A percentile compares a stretch with the other conserved stretches of the same genome.
phyloP scores from a whole-genome alignment of 2,113 vertebrate species.

The Oenanthe melanoleuca region DNA sequence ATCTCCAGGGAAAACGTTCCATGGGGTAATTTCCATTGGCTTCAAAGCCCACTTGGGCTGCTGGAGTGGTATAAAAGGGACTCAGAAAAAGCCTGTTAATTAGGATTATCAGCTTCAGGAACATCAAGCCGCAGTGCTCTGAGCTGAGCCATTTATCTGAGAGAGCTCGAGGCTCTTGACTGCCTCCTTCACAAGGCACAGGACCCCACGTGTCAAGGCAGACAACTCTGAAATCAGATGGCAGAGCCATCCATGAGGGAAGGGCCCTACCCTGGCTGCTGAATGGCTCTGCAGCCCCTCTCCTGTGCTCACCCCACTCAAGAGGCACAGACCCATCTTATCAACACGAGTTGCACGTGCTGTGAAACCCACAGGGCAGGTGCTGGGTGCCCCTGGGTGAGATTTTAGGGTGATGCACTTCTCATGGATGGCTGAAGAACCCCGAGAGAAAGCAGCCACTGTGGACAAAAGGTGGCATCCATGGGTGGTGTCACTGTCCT shows the following conservation, averaged over 20 bases:
- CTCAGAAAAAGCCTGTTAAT: conserved; percentile 49
- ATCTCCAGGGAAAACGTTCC: conserved; percentile 35
- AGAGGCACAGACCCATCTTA: not conserved
- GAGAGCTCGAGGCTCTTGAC: not conserved
- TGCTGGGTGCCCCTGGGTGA: not conserved
- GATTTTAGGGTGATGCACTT: not conserved
- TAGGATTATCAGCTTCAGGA: conserved; percentile 33
- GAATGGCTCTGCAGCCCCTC: not conserved
- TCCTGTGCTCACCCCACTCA: not conserved
- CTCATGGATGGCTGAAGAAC: not conserved
- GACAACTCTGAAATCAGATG: not conserved
- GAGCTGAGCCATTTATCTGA: conserved; percentile 8
- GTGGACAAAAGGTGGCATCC: not conserved
- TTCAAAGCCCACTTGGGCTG: conserved; percentile 40
- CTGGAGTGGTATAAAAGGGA: conserved; percentile 24
- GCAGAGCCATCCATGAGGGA: not conserved
- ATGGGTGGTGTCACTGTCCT: not conserved
- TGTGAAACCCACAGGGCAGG: not conserved
- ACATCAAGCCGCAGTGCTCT: not conserved
- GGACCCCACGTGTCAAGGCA: not conserved
- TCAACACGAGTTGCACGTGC: accelerated
- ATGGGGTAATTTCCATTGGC: conserved; percentile 39
- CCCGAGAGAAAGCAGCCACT: not conserved
- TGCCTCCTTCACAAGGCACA: not conserved
- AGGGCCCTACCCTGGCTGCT: not conserved